Conservation (phyloP, 2,888 invertebrate genomes). For the Eledone cirrhosa region DNA sequence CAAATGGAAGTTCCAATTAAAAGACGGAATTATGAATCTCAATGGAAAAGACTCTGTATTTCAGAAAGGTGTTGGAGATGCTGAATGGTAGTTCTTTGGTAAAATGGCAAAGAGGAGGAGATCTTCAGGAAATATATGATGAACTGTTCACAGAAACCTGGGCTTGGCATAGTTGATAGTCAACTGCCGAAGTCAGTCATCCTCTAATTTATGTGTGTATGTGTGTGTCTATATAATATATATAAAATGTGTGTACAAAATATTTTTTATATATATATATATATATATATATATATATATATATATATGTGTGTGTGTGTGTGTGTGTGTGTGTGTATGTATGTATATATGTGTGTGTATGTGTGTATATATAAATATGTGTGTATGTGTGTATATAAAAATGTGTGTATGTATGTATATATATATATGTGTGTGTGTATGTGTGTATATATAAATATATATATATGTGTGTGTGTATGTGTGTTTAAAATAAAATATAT, state of each 20-base stretch:
- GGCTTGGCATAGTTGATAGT: too few species aligned
- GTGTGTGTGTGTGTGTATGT: neutral
- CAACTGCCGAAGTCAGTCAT: too few species aligned
- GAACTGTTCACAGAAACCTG: too few species aligned
- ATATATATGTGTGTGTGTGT: neutral
- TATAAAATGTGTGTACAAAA: neutral
- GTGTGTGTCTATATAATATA: neutral
- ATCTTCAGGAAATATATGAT: neutral
- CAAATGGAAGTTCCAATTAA: conserved; percentile 99
- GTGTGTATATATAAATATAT: neutral
- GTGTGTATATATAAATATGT: neutral
- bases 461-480: neutral
- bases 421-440: neutral
- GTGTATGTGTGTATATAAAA: neutral
- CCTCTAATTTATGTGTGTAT: neutral
- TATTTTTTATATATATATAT: conserved; percentile 13
- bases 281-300: neutral
- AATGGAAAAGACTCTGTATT: conserved; percentile 98
- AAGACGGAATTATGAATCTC: conserved; percentile 99
- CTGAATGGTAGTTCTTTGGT: conserved; percentile 83
- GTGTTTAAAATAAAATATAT: neutral
- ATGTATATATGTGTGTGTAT: neutral
- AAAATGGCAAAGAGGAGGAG: neutral
- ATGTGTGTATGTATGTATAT: neutral
- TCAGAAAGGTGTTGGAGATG: conserved; percentile 98